Evolutionary conservation across 53 echinoderm and acorn worm species (phyloP).

Genomic region (Temnopleurus reevesii): DNA sequence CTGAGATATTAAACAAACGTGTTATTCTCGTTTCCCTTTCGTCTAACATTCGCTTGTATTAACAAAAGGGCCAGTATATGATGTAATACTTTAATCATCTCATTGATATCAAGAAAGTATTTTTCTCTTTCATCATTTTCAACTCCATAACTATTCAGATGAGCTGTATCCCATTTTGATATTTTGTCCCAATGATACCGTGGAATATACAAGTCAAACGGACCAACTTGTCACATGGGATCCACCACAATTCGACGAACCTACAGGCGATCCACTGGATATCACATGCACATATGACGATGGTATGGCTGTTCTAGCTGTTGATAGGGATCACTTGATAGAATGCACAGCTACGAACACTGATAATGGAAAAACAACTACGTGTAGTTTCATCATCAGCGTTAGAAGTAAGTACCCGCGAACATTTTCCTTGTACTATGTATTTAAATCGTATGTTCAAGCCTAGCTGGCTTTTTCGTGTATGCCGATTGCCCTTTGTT

Average conservation of each 20-base stretch:
- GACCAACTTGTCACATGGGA: constrained; percentile 26
- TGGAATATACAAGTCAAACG: not conserved
- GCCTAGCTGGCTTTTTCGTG: no score
- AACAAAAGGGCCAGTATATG: no score
- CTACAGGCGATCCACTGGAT: constrained; percentile 35
- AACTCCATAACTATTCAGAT: no score
- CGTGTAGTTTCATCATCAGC: constrained; percentile 67
- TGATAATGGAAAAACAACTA: constrained; percentile 66
- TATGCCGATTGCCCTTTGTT: no score
- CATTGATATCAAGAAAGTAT: no score
- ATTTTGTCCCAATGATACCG: constrained; percentile 50
- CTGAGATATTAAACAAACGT: no score
- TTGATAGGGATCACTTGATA: constrained; percentile 46
- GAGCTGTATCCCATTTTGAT: constrained; percentile 53
- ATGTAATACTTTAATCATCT: no score
- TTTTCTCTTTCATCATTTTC: no score
- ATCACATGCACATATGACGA: constrained; percentile 58
- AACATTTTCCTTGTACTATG: no score
- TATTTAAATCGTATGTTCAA: no score
- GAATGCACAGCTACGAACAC: constrained; percentile 65
- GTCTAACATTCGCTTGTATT: no score
- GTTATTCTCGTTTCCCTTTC: no score
- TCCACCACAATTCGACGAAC: not conserved
- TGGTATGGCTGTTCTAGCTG: not conserved
- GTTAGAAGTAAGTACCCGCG: constrained; percentile 76